These are phyloP conservation scores for Alosa alosa DNA, from an alignment of 2,113 vertebrate species.

Conservation along the genomic window DNA sequence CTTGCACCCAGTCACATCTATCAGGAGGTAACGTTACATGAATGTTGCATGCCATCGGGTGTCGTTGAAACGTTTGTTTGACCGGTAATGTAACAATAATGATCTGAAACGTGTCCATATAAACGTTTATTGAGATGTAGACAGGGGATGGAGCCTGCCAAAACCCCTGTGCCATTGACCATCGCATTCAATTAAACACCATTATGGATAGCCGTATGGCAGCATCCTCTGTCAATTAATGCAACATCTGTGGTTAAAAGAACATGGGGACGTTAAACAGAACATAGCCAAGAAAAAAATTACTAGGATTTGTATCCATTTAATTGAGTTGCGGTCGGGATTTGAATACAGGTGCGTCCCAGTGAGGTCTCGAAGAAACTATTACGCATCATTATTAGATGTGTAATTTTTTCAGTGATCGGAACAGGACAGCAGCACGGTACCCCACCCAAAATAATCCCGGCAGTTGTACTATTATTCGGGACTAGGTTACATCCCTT, in stretches of 20 bases:
- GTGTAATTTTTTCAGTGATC: not conserved
- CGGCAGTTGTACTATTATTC: conserved; percentile 1
- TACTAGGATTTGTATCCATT: not conserved
- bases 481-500: not conserved
- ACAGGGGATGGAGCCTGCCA: not conserved
- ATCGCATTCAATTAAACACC: not conserved
- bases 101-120: not conserved
- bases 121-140: not conserved
- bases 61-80: not conserved
- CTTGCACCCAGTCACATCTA: conserved; percentile 5
- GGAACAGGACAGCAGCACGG: not conserved
- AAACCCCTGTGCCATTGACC: not conserved
- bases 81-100: not conserved
- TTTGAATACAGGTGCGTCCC: conserved; percentile 11
- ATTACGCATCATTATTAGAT: conserved; percentile 12
- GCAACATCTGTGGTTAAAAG: not conserved
- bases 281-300: not conserved
- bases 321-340: not conserved
- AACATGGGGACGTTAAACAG: not conserved
- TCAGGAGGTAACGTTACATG: not conserved
- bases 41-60: not conserved
- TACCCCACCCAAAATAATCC: conserved; percentile 7
- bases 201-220: not conserved
- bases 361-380: not conserved
- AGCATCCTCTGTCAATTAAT: not conserved